Evolutionary conservation across 2,888 invertebrate genomes (phyloP).

Genomic region (Chrysolina oricalcia): DNA sequence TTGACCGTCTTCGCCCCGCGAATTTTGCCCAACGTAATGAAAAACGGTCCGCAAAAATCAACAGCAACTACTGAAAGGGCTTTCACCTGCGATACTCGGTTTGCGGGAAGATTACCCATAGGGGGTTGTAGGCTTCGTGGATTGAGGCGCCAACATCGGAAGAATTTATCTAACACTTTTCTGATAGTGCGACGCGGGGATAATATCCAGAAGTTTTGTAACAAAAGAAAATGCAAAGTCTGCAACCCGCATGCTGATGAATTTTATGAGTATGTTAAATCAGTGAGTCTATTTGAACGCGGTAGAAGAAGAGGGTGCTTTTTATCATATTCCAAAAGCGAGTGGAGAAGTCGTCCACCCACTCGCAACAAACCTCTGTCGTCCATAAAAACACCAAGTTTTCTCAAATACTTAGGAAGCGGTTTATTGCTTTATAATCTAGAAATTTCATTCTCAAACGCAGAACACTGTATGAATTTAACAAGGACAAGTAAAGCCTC

Average conservation of each 20-base stretch:
- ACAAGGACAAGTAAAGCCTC: background rate
- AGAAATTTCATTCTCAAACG: background rate
- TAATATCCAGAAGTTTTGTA: background rate
- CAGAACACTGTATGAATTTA: background rate
- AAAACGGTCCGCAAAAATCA: background rate
- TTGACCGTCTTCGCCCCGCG: background rate
- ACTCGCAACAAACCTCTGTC: background rate
- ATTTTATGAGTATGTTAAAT: background rate
- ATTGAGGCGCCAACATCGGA: conserved; percentile 1
- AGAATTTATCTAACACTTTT: background rate
- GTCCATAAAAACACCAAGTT: background rate
- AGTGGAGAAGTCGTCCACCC: background rate
- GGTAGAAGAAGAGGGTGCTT: background rate
- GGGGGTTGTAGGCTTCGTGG: background rate
- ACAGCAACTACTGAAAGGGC: background rate
- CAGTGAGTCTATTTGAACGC: background rate
- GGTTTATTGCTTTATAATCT: background rate
- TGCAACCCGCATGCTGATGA: background rate
- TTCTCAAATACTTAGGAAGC: background rate
- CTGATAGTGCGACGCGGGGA: background rate
- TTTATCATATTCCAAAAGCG: background rate
- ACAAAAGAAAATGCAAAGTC: background rate
- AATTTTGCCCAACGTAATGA: background rate
- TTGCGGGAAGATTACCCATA: conserved; percentile 3
- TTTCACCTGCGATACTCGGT: background rate